Percentiles rank a stretch among this genome's conserved stretches.
Conservation (phyloP, 2,113 vertebrate genomes). For the Pelodiscus sinensis region DNA sequence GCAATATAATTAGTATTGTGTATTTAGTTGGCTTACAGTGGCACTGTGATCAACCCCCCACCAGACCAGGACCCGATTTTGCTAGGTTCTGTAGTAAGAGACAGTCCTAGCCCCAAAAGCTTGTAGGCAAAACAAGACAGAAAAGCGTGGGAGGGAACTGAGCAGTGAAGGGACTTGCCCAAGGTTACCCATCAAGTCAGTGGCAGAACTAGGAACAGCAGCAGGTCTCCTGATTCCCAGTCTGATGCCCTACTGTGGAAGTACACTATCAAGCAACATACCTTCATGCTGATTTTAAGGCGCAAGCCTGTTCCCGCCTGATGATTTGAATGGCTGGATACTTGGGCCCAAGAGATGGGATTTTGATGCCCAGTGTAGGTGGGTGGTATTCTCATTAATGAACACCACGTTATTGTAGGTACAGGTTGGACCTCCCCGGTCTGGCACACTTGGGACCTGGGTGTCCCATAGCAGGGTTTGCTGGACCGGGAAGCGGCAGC, state of each 20-base stretch:
- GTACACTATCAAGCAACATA: not conserved
- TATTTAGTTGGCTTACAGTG: not conserved
- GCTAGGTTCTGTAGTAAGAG: not conserved
- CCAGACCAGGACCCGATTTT: not conserved
- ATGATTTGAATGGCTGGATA: not conserved
- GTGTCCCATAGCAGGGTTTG: too few species aligned
- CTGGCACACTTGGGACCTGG: too few species aligned
- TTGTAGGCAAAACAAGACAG: not conserved
- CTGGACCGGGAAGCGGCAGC: too few species aligned
- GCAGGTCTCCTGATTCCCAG: not conserved
- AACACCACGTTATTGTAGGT: not conserved
- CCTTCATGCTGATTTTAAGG: not conserved
- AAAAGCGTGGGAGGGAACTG: not conserved
- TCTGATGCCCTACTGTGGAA: not conserved
- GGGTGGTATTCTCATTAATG: not conserved
- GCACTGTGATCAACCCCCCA: not conserved
- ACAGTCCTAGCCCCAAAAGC: not conserved
- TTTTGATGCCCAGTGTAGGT: not conserved
- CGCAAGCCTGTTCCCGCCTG: not conserved
- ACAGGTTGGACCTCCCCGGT: too few species aligned
- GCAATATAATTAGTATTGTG: not conserved
- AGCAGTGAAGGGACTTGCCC: not conserved
- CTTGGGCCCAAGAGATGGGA: not conserved
- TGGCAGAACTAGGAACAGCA: not conserved
- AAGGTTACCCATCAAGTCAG: not conserved